Percentiles rank a stretch among this genome's conserved stretches.
phyloP scores from a whole-genome alignment of 2,888 invertebrate genomes.

The Tortrix viridana region DNA sequence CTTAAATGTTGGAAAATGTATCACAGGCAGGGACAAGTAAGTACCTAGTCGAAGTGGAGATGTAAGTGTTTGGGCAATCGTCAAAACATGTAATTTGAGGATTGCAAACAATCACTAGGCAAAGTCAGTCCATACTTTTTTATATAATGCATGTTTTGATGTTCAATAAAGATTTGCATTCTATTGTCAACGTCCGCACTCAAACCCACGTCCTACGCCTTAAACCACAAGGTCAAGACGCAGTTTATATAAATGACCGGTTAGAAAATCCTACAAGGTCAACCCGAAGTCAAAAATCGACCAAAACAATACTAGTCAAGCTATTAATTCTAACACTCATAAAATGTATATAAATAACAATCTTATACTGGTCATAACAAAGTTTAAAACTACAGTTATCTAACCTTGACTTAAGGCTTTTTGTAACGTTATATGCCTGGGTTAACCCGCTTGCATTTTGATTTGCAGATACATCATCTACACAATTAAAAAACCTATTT shows the following conservation, averaged over 20 bases:
- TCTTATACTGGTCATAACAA: background rate
- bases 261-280: background rate
- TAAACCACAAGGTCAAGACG: constrained; percentile 1
- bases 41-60: too few relatives aligned
- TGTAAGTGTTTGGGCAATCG: too few relatives aligned
- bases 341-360: background rate
- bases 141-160: too few relatives aligned
- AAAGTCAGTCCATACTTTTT: too few relatives aligned
- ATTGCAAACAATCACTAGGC: too few relatives aligned
- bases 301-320: background rate
- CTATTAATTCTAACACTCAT: background rate
- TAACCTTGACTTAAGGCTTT: background rate
- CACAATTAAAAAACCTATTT: background rate
- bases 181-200: too few relatives aligned
- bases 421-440: background rate
- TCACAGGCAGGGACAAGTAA: too few relatives aligned
- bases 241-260: background rate
- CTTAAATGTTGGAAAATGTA: too few relatives aligned
- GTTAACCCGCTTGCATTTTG: background rate
- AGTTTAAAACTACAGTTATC: background rate
- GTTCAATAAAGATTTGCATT: too few relatives aligned
- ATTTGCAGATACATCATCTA: background rate
- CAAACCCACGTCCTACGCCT: too few relatives aligned
- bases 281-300: background rate
- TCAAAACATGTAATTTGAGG: too few relatives aligned